Evolutionary conservation across 2,797 vertebrate species (phyloP).

Genomic region (Parauchenoglanis punctatus): DNA sequence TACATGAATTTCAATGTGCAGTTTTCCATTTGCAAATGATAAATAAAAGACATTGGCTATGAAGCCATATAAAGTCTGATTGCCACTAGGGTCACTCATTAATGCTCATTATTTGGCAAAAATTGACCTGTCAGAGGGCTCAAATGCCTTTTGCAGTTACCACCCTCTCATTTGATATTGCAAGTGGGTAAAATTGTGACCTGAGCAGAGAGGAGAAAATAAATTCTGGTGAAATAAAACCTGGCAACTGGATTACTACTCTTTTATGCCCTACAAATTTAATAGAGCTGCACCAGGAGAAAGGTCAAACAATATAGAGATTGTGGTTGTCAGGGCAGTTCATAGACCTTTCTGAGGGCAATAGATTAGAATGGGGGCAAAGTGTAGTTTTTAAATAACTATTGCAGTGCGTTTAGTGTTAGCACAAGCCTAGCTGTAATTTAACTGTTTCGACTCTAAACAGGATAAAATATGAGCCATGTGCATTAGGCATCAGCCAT

Average conservation of each 20-base stretch:
- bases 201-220: neutral
- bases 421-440: neutral
- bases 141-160: conserved; percentile 39
- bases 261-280: conserved; percentile 38
- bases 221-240: conserved; percentile 36
- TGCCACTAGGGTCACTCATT: conserved; percentile 50
- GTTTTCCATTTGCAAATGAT: neutral
- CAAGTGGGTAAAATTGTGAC: conserved; percentile 54
- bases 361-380: neutral
- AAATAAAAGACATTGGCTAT: conserved; percentile 44
- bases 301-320: conserved; percentile 23
- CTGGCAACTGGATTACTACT: neutral
- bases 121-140: conserved; percentile 65
- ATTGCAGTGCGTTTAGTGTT: neutral
- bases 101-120: conserved; percentile 63
- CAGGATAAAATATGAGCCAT: neutral
- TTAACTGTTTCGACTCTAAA: neutral
- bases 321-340: neutral
- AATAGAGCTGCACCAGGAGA: conserved; percentile 5
- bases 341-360: neutral
- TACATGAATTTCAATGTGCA: neutral
- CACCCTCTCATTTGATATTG: conserved; percentile 48
- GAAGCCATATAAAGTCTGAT: conserved; percentile 48
- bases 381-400: neutral
- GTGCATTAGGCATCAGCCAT: neutral